Percentiles rank a stretch among this genome's conserved stretches.
phyloP scores from a whole-genome alignment of 2,797 vertebrate species.

The Pitangus sulphuratus region DNA sequence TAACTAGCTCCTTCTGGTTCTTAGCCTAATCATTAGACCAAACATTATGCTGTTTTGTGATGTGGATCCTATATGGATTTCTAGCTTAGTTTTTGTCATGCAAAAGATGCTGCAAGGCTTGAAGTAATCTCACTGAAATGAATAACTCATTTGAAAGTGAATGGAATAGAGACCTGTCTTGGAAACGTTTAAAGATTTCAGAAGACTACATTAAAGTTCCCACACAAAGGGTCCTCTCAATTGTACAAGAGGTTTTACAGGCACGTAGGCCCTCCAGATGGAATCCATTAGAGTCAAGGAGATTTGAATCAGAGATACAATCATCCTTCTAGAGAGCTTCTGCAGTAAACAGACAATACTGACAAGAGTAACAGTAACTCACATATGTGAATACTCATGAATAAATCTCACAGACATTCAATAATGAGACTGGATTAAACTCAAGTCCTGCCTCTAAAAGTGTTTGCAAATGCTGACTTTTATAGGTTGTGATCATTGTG shows the following conservation, averaged over 20 bases:
- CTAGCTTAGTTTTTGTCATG: constrained; percentile 31
- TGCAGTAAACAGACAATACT: neutral
- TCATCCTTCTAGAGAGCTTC: neutral
- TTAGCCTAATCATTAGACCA: constrained; percentile 2
- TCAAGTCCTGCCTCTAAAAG: neutral
- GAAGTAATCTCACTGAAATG: constrained; percentile 29
- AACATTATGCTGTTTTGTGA: constrained; percentile 12
- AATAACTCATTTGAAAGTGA: constrained; percentile 61
- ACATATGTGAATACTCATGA: neutral
- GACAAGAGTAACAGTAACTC: neutral
- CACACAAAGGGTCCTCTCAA: neutral
- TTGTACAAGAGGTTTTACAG: constrained; percentile 13
- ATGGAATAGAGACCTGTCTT: neutral
- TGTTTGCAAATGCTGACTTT: neutral
- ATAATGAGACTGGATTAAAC: neutral
- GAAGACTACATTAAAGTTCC: constrained; percentile 14
- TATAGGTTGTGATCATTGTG: neutral
- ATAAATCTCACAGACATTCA: neutral
- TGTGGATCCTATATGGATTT: constrained; percentile 10
- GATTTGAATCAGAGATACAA: neutral
- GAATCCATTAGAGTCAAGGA: neutral
- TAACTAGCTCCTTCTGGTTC: constrained; percentile 20
- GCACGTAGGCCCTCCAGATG: neutral
- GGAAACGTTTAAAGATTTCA: constrained; percentile 8
- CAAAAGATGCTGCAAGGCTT: constrained; percentile 12